Conservation (phyloP, 2,797 vertebrate genomes). For the Gallinago stenura region DNA sequence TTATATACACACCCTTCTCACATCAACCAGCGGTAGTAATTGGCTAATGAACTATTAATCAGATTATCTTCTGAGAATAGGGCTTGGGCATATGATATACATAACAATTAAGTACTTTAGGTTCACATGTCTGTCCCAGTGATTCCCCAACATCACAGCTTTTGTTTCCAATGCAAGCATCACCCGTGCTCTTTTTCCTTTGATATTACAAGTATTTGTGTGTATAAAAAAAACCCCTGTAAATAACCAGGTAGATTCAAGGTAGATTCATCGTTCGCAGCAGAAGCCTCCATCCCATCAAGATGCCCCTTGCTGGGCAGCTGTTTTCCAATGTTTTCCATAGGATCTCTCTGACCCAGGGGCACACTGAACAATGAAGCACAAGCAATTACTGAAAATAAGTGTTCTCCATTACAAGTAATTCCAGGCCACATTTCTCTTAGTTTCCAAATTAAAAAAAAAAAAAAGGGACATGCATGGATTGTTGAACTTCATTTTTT, state of each 20-base stretch:
- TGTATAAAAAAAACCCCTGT: not conserved
- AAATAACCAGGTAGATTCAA: not conserved
- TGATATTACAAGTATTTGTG: not conserved
- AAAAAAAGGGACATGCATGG: not conserved
- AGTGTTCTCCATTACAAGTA: not conserved
- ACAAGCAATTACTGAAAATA: not conserved
- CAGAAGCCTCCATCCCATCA: not conserved
- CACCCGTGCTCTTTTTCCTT: not conserved
- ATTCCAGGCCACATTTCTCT: not conserved
- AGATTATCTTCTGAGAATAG: not conserved
- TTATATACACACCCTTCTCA: not conserved
- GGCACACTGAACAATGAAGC: not conserved
- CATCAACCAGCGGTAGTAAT: not conserved
- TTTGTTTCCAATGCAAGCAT: not conserved
- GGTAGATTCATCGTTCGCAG: accelerated
- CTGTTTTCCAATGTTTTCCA: not conserved
- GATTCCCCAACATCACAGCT: not conserved
- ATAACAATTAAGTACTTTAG: not conserved
- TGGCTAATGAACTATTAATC: not conserved
- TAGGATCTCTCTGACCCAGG: not conserved
- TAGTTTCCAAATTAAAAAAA: not conserved
- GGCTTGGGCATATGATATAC: not conserved
- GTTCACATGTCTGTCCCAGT: not conserved
- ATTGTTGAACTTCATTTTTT: constrained; percentile 28
- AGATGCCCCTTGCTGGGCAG: not conserved